Percentiles rank a stretch among this genome's conserved stretches.
Conservation (phyloP, 2,113 vertebrate species). For the Eleginops maclovinus region DNA sequence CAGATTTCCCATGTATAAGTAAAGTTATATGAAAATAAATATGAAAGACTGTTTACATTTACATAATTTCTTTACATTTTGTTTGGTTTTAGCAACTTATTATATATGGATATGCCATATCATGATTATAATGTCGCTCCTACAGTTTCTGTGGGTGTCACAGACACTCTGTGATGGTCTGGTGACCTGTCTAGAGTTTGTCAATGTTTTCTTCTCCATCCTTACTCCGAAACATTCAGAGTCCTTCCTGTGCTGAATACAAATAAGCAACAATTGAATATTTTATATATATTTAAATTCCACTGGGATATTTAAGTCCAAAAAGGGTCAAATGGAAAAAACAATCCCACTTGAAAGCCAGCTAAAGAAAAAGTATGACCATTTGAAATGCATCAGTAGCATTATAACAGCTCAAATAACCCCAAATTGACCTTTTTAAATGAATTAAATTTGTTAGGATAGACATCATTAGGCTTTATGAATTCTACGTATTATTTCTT, state of each 20-base stretch:
- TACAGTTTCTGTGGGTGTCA: too few relatives aligned
- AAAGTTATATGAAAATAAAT: not conserved
- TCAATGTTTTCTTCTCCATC: conserved; percentile 33
- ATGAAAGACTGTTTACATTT: not conserved
- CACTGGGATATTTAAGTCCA: conserved; percentile 37
- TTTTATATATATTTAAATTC: conserved; percentile 61
- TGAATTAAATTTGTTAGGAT: not conserved
- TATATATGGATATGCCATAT: not conserved
- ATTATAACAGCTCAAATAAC: not conserved
- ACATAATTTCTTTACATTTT: not conserved
- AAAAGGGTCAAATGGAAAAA: conserved; percentile 35
- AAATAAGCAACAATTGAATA: conserved; percentile 49
- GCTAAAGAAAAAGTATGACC: conserved; percentile 27
- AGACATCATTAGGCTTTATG: too few relatives aligned
- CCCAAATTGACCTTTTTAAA: not conserved
- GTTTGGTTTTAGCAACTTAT: not conserved
- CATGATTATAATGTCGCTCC: too few relatives aligned
- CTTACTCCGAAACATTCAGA: conserved; percentile 12
- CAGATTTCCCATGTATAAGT: not conserved
- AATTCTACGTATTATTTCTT: not conserved
- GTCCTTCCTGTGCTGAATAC: conserved; percentile 39
- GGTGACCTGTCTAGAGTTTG: conserved; percentile 16
- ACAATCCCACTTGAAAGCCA: conserved; percentile 23
- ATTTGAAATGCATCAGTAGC: not conserved
- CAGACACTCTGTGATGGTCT: conserved; percentile 35